Conservation (phyloP, 2,888 invertebrate genomes). For the Lithophane leautieri region DNA sequence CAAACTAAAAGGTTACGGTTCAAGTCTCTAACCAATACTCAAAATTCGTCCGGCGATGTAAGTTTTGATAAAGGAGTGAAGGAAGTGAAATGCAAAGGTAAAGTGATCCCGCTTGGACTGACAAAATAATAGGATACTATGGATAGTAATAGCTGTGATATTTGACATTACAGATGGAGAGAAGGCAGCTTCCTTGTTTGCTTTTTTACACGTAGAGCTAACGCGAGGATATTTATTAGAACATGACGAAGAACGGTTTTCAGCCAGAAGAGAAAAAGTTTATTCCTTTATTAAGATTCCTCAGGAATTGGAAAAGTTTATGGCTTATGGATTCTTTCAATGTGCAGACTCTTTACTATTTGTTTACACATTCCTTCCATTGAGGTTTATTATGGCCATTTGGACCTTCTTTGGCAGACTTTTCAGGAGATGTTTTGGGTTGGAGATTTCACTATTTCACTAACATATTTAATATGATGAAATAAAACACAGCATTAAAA, state of each 20-base stretch:
- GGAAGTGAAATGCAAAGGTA: conserved; percentile 83
- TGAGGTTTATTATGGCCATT: conserved; percentile 96
- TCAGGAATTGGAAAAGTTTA: conserved; percentile 97
- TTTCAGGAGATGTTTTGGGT: conserved; percentile 94
- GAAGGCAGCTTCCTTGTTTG: conserved; percentile 87
- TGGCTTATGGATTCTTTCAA: conserved; percentile 98
- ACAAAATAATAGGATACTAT: not conserved
- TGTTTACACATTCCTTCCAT: conserved; percentile 98
- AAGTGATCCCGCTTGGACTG: conserved; percentile 1
- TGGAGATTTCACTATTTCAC: conserved; percentile 69
- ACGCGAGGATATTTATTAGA: conserved; percentile 98
- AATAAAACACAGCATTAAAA: not conserved
- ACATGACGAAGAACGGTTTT: conserved; percentile 98
- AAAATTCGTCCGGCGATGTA: conserved; percentile 79
- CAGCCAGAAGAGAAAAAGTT: conserved; percentile 97
- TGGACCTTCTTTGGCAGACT: conserved; percentile 95
- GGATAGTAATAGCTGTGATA: conserved; percentile 8
- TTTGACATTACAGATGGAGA: conserved; percentile 80
- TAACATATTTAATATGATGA: not conserved
- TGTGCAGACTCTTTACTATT: conserved; percentile 99
- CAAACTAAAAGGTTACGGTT: conserved; percentile 87
- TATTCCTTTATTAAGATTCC: conserved; percentile 99
- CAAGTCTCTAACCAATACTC: conserved; percentile 81
- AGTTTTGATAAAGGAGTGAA: conserved; percentile 78
- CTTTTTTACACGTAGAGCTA: conserved; percentile 96